Evolutionary conservation across 2,113 vertebrate genomes (phyloP), one percentile per base, ranked within the genome.

Genomic region (Lanius collurio): DNA sequence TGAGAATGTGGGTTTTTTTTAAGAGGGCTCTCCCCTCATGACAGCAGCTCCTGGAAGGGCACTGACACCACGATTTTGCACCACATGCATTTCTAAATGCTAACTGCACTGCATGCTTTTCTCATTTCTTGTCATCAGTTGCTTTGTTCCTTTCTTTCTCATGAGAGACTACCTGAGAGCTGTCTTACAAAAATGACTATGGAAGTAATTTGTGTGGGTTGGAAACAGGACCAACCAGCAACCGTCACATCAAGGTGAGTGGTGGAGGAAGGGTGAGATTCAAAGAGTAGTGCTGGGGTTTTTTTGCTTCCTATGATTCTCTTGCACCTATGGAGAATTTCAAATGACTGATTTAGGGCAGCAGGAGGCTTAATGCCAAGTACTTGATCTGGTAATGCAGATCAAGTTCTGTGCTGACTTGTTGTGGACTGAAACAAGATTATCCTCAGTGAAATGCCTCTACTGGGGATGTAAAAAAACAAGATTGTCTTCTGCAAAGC

Each of bases 21-120:
- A 71, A 35, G 53, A 73, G 21, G 7, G 15, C 3, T 60, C 15
- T 35, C 4, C 1, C 13, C 24, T 41, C 1, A 0, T 42, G 23
- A 21, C 22, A 69, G 20, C 35, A 83, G 15, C 16, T 53, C 18
- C 53, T 52, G 35, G 49, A n/a, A 86, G n/a, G 19, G 13, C 55
- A 31, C 2, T 76, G 65, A 27, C 21, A 30, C 13, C 1, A 1
- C 41, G 76, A 10, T 18, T 68, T 86, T 57, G 30, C 23, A 49
- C 30, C 12, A 7, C 5, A 21, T 28, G 28, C 3, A 1, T 75
- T 84, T 84, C 21, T 53, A 46, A 53, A 63, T 37, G 26, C 20
- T 35, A 53, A 31, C 44, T 56, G 24, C 15, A 8, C 30, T 49
- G 13, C 15, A 35, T 35, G 30, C 1, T 2, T 64, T 76, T 79